Evolutionary conservation across 2,113 vertebrate species (phyloP).

Genomic region (Sapayoa aenigma): DNA sequence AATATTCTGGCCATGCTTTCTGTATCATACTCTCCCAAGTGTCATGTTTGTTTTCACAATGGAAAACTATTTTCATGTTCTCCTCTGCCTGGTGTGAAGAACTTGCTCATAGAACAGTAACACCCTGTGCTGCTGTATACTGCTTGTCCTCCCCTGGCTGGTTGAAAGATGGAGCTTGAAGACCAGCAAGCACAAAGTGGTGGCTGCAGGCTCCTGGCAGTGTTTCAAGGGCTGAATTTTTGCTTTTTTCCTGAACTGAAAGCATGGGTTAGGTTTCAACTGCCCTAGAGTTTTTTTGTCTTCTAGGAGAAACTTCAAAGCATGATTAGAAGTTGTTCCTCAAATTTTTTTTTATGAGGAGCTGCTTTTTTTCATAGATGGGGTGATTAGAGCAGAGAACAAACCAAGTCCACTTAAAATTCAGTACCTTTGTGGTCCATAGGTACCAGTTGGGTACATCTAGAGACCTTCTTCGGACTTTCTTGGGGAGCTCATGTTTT

Average conservation of each 20-base stretch:
- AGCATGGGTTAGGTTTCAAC: neutral
- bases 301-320: neutral
- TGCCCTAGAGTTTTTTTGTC: neutral
- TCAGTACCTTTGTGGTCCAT: neutral
- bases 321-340: neutral
- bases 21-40: neutral
- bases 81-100: neutral
- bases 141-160: neutral
- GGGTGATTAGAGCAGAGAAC: neutral
- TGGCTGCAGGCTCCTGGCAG: neutral
- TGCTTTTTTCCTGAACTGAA: neutral
- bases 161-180: neutral
- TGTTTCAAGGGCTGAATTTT: neutral
- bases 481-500: neutral
- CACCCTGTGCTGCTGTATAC: neutral
- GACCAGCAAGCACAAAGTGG: neutral
- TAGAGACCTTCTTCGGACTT: neutral
- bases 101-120: neutral
- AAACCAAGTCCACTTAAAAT: neutral
- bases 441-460: neutral
- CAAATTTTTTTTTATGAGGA: neutral
- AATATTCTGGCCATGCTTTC: neutral
- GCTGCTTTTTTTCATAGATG: neutral
- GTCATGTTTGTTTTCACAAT: neutral
- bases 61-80: neutral